Evolutionary conservation across 1,140 invertebrate species (phyloP).

Genomic region (Chelonus insularis): DNA sequence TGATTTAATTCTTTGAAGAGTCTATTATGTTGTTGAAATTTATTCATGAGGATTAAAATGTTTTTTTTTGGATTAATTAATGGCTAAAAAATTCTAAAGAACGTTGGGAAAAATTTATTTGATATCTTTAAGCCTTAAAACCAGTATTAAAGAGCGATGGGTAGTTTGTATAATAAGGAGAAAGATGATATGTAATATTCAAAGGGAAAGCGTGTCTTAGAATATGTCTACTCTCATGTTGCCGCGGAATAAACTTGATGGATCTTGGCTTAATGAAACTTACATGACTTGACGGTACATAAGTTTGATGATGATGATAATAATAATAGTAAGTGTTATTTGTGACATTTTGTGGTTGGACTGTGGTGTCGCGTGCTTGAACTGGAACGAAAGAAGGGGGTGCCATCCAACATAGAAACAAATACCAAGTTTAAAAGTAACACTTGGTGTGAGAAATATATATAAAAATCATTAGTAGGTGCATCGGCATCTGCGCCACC

Average conservation of each 20-base stretch:
- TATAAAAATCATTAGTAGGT: not conserved
- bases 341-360: not conserved
- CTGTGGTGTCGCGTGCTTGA: not conserved
- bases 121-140: too few relatives aligned
- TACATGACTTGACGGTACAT: too few relatives aligned
- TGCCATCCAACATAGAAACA: not conserved
- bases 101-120: too few relatives aligned
- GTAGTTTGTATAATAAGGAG: too few relatives aligned
- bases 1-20: too few relatives aligned
- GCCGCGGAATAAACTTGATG: not conserved
- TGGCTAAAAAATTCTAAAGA: too few relatives aligned
- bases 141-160: too few relatives aligned
- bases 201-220: not conserved
- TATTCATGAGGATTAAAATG: too few relatives aligned
- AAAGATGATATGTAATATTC: not conserved
- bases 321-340: conserved; percentile 1
- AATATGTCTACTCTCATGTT: not conserved
- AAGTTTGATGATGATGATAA: not conserved
- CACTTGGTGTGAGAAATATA: too few relatives aligned
- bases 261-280: not conserved
- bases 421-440: too few relatives aligned
- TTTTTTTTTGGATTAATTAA: too few relatives aligned
- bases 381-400: conserved; percentile 1
- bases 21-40: too few relatives aligned
- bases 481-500: not conserved